phyloP scores from a whole-genome alignment of 2,888 invertebrate genomes.

The Agrochola litura region DNA sequence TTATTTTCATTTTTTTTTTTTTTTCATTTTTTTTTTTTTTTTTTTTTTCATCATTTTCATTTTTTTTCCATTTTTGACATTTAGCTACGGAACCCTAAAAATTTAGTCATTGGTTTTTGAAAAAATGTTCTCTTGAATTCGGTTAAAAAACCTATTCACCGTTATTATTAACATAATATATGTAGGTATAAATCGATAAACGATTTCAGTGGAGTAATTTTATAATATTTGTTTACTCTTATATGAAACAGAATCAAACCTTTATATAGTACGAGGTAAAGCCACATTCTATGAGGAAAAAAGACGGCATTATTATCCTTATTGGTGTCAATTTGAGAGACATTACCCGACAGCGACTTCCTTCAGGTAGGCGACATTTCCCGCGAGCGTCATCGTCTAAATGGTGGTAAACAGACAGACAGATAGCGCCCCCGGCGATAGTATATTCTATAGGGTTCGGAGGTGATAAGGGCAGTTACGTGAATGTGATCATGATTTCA shows the following conservation, averaged over 20 bases:
- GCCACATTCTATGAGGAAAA: background rate
- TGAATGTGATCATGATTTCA: too few species aligned
- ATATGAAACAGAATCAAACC: background rate
- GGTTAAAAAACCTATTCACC: background rate
- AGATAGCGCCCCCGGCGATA: conserved; percentile 1
- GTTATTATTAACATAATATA: background rate
- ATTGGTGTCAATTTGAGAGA: conserved; percentile 58
- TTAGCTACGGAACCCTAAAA: background rate
- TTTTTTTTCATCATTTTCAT: too few species aligned
- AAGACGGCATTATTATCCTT: conserved; percentile 36
- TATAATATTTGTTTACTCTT: too few species aligned
- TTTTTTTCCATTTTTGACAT: too few species aligned
- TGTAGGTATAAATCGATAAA: background rate
- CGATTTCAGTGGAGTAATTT: background rate
- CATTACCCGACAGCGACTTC: conserved; percentile 35
- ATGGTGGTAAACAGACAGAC: conserved; percentile 17
- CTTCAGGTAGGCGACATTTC: conserved; percentile 36
- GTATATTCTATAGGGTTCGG: too few species aligned
- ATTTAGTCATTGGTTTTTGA: background rate
- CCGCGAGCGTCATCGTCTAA: conserved; percentile 28
- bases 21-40: too few species aligned
- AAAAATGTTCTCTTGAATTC: background rate
- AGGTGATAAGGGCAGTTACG: background rate
- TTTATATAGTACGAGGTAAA: background rate
- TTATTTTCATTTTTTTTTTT: too few species aligned